Conservation (phyloP, 2,113 vertebrate genomes). For the Scortum barcoo region DNA sequence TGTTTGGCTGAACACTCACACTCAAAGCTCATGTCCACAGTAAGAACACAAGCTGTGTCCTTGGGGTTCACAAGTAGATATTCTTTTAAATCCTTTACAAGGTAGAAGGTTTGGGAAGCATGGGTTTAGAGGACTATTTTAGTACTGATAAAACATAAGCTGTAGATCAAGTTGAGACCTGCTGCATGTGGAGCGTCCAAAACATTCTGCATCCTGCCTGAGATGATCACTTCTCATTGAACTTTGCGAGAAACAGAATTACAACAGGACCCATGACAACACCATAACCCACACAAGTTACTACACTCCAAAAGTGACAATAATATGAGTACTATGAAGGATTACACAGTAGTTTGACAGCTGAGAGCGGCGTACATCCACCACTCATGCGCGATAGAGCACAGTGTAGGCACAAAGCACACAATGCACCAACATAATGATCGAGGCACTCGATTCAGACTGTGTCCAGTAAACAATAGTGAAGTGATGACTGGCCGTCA, state of each 20-base stretch:
- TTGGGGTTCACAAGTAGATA: not conserved
- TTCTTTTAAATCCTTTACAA: not conserved
- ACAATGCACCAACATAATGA: not conserved
- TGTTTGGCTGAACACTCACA: not conserved
- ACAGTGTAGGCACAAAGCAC: constrained; percentile 3
- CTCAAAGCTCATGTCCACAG: not conserved
- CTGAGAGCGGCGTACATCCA: not conserved
- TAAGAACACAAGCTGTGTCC: not conserved
- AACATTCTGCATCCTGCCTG: not conserved
- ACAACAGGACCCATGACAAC: not conserved
- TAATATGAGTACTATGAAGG: not conserved
- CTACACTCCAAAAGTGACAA: not conserved
- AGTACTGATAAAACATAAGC: not conserved
- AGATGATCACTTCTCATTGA: not conserved
- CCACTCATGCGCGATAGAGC: not conserved
- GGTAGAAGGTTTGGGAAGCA: not conserved
- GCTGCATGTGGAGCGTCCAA: not conserved
- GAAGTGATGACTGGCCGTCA: not conserved
- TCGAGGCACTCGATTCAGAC: not conserved
- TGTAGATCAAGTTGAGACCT: not conserved
- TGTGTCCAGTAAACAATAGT: not conserved
- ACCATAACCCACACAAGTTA: not conserved
- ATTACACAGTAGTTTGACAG: not conserved
- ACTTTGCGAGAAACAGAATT: not conserved
- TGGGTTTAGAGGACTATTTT: not conserved